Conservation (phyloP, 35 echinoderm and acorn worm genomes). For the Hemicentrotus pulcherrimus region DNA sequence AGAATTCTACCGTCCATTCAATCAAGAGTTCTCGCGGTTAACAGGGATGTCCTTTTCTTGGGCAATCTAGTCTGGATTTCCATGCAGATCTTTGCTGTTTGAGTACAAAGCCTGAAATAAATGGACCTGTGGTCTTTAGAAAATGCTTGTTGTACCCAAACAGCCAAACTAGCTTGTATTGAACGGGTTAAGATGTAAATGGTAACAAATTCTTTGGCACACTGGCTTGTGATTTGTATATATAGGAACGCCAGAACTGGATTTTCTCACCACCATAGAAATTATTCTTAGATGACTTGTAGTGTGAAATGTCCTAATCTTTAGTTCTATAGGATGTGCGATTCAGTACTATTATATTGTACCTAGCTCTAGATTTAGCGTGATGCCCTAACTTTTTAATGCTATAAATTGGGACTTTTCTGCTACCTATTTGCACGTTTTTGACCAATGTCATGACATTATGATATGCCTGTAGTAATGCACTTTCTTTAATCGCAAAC, state of each 20-base stretch:
- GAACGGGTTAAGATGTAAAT: background rate
- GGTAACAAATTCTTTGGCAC: background rate
- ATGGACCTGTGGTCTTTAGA: background rate
- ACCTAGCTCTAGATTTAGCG: background rate
- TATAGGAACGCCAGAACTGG: background rate
- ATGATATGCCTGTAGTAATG: background rate
- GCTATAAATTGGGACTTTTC: background rate
- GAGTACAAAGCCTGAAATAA: background rate
- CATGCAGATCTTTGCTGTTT: background rate
- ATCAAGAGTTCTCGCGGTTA: conserved; percentile 68
- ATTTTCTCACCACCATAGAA: no score
- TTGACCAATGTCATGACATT: background rate
- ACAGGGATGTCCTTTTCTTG: conserved; percentile 65
- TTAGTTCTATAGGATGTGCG: background rate
- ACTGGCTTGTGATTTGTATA: conserved; percentile 11
- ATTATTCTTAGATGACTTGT: background rate
- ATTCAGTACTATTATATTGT: background rate
- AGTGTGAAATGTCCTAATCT: background rate
- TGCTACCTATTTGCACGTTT: background rate
- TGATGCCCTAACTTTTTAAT: background rate
- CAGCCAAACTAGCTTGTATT: background rate
- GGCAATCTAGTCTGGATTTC: conserved; percentile 36
- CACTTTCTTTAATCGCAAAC: no score
- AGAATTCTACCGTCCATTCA: conserved; percentile 69
- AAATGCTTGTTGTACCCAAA: background rate